Evolutionary conservation across 2,797 vertebrate genomes (phyloP).

Genomic region (Sebastes hubbsi): DNA sequence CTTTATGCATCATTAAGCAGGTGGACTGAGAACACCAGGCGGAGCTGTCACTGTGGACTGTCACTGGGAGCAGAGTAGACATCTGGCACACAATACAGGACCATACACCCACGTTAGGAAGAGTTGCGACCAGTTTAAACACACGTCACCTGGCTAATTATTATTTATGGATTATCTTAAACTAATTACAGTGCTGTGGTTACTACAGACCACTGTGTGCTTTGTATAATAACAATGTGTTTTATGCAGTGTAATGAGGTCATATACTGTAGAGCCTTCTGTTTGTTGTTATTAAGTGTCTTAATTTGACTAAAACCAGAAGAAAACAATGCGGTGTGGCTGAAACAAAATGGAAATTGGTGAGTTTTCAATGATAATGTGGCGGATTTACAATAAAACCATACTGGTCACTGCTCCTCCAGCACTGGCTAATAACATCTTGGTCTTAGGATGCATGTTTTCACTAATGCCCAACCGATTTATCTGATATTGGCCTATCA

Average conservation of each 20-base stretch:
- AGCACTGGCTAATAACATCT: not conserved
- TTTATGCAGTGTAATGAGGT: not conserved
- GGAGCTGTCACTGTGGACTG: constrained; percentile 46
- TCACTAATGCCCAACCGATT: not conserved
- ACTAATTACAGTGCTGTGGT: constrained; percentile 38
- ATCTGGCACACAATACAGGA: constrained; percentile 72
- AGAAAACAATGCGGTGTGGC: not conserved
- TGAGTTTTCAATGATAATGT: not conserved
- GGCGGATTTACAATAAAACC: not conserved
- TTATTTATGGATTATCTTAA: constrained; percentile 50
- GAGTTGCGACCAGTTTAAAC: constrained; percentile 32
- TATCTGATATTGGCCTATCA: not conserved
- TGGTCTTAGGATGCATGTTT: not conserved
- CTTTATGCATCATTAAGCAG: constrained; percentile 81
- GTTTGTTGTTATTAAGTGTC: not conserved
- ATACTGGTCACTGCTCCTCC: not conserved
- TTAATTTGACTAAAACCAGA: not conserved
- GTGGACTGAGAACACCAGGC: constrained; percentile 73
- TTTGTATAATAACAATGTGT: not conserved
- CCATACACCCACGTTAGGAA: constrained; percentile 59
- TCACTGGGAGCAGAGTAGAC: constrained; percentile 56
- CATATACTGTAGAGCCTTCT: not conserved
- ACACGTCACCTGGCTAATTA: constrained; percentile 50
- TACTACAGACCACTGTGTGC: not conserved
- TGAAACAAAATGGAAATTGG: not conserved